Evolutionary conservation across 2,888 invertebrate genomes (phyloP).

Genomic region (Anodontia alba): DNA sequence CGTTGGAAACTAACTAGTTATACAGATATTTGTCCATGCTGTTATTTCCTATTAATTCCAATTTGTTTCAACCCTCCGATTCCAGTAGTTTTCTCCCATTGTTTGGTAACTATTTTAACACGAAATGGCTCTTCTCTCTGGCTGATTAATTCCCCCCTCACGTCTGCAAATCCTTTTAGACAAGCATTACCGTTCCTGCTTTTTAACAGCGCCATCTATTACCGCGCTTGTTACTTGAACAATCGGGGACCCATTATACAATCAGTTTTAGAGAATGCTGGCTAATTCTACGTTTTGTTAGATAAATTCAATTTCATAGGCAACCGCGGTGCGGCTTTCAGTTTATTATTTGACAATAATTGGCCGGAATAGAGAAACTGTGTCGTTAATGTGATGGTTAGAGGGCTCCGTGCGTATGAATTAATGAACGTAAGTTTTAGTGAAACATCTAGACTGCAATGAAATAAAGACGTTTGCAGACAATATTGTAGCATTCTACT

Average conservation of each 20-base stretch:
- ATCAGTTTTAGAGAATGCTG: slow-evolving; percentile 23
- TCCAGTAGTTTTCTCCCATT: slow-evolving; percentile 14
- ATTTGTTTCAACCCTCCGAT: slow-evolving; percentile 13
- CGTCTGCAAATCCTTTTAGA: slow-evolving; percentile 18
- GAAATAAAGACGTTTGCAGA: too few species aligned
- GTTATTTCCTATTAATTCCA: slow-evolving; percentile 22
- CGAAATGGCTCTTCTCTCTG: slow-evolving; percentile 22
- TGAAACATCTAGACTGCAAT: neutral
- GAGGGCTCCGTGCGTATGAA: slow-evolving; percentile 20
- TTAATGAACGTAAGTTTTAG: slow-evolving; percentile 17
- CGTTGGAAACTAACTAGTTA: slow-evolving; percentile 14
- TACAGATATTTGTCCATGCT: slow-evolving; percentile 13
- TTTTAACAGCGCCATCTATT: slow-evolving; percentile 15
- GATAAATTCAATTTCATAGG: slow-evolving; percentile 21
- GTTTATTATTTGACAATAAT: slow-evolving; percentile 14
- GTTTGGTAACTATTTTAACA: slow-evolving; percentile 27
- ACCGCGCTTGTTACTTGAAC: slow-evolving; percentile 13
- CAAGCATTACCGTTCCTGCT: slow-evolving; percentile 17
- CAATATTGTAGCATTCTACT: too few species aligned
- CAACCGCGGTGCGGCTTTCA: slow-evolving; percentile 13
- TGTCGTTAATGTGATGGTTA: slow-evolving; percentile 9
- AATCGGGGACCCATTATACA: slow-evolving; percentile 20
- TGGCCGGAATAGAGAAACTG: slow-evolving; percentile 19
- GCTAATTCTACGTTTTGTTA: slow-evolving; percentile 26
- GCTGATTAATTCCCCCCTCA: slow-evolving; percentile 22